These are phyloP conservation scores for Anabacerthia variegaticeps DNA, from an alignment of 2,797 vertebrate species.

Conservation along the genomic window DNA sequence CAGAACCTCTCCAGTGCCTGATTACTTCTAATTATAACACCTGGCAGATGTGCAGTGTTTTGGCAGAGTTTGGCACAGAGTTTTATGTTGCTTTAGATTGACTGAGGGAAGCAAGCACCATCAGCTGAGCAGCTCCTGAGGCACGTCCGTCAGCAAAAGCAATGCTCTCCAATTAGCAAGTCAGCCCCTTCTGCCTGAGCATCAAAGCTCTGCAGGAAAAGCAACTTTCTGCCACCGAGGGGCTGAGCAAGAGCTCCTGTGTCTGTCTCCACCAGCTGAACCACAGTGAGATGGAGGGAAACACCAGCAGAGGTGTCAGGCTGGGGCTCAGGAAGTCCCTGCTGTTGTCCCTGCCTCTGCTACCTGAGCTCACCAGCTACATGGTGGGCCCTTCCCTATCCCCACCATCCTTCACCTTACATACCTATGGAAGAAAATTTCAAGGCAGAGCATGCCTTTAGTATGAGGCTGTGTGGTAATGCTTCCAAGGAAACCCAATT, in stretches of 20 bases:
- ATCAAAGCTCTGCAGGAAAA: not conserved
- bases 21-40: not conserved
- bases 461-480: accelerated
- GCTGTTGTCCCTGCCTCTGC: not conserved
- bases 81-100: not conserved
- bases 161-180: not conserved
- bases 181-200: not conserved
- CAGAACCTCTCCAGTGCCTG: not conserved
- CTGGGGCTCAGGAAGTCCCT: not conserved
- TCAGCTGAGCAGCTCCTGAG: not conserved
- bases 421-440: not conserved
- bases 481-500: not conserved
- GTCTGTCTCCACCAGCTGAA: not conserved
- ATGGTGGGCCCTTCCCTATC: not conserved
- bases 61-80: not conserved
- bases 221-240: not conserved
- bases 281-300: not conserved
- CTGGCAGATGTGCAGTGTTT: not conserved
- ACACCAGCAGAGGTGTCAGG: accelerated
- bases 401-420: not conserved
- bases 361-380: not conserved
- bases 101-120: not conserved
- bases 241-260: not conserved
- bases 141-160: not conserved
- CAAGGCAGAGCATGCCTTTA: not conserved